Conservation (phyloP, 2,888 invertebrate genomes). For the Drosophila subquinaria region DNA sequence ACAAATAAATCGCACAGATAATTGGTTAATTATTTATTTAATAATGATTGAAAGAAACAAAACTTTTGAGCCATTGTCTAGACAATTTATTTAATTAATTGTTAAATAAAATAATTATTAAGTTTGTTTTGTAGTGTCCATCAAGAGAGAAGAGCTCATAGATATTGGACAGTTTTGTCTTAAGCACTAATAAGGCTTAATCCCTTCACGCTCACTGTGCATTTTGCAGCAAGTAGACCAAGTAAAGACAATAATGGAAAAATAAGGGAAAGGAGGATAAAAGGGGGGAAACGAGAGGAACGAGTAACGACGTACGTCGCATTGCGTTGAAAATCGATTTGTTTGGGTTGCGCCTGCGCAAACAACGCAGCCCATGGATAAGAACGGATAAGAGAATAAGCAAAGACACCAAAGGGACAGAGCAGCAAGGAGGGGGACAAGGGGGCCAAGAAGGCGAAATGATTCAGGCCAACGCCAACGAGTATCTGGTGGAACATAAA, state of each 20-base stretch:
- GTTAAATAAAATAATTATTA: background rate
- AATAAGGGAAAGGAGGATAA: conserved; percentile 4
- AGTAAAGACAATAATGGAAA: background rate
- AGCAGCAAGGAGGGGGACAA: background rate
- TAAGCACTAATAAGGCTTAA: conserved; percentile 80
- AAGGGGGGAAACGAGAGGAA: conserved; percentile 26
- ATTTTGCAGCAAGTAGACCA: conserved; percentile 58
- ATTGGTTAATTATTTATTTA: background rate
- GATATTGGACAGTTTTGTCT: conserved; percentile 48
- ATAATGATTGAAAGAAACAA: background rate
- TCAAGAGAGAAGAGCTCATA: background rate
- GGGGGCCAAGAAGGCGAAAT: conserved; percentile 40
- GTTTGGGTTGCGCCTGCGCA: conserved; percentile 85
- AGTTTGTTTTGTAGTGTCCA: background rate
- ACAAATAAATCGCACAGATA: background rate
- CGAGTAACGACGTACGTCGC: conserved; percentile 65
- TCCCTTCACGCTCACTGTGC: conserved; percentile 84
- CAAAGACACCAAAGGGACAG: conserved; percentile 70
- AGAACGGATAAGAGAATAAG: conserved; percentile 81
- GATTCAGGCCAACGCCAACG: conserved; percentile 78
- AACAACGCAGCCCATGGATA: conserved; percentile 80
- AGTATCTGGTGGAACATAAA: conserved; percentile 84
- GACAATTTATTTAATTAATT: background rate
- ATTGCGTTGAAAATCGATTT: conserved; percentile 85
- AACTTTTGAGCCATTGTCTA: background rate